Percentiles rank a stretch among this genome's conserved stretches.
Conservation (phyloP, 2,113 vertebrate genomes). For the Coracopsis vasa region DNA sequence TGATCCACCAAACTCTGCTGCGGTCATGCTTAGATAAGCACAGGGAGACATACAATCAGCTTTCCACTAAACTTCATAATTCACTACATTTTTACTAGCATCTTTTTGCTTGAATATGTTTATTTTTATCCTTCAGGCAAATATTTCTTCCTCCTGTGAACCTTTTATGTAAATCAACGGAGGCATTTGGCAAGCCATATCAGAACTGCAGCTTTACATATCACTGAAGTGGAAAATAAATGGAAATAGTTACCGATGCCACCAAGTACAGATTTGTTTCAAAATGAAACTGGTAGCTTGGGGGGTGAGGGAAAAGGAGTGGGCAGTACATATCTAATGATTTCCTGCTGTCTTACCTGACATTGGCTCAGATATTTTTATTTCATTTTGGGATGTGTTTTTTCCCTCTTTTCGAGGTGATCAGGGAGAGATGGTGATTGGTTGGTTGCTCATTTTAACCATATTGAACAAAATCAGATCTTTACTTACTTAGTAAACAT, state of each 20-base stretch:
- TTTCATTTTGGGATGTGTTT: neutral
- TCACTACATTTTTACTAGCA: neutral
- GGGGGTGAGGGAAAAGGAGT: neutral
- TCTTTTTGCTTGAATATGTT: conserved; percentile 38
- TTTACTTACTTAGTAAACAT: neutral
- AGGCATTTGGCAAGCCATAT: conserved; percentile 49
- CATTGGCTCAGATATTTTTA: neutral
- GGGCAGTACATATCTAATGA: neutral
- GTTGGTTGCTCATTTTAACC: neutral
- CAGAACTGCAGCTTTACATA: conserved; percentile 50
- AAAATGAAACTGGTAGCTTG: neutral
- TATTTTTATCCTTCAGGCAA: conserved; percentile 58
- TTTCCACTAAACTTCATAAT: neutral
- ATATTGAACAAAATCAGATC: neutral
- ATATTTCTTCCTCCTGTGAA: conserved; percentile 48
- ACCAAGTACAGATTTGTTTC: conserved; percentile 24
- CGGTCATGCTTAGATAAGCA: neutral
- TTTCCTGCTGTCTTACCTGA: neutral
- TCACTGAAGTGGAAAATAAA: conserved; percentile 48
- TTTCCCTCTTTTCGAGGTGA: neutral
- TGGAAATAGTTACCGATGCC: conserved; percentile 46
- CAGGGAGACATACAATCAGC: neutral
- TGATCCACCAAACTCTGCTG: neutral
- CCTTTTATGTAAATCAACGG: conserved; percentile 39
- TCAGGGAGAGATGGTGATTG: neutral